Evolutionary conservation across 2,113 vertebrate species (phyloP), one percentile per base, ranked within the genome.

Genomic region (Rhadina sibilatrix): DNA sequence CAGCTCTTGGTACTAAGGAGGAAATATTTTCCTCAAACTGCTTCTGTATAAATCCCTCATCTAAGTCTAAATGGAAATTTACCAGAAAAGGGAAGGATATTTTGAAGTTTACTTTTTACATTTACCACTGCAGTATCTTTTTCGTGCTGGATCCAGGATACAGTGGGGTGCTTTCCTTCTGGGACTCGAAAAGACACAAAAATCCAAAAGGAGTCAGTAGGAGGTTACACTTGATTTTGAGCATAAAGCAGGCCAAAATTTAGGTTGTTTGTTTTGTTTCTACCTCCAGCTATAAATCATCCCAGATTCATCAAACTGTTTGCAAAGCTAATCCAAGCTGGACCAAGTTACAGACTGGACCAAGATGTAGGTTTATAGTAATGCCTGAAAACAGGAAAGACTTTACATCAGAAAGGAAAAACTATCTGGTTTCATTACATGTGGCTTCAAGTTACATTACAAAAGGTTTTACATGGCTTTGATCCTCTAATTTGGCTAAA

Each of bases 401-500:
- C 86, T 95, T 96, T 87, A 96, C 90, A 93, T 95, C 90, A 94
- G 92, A 95, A 94, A 95, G 72, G 80, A 90, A 94, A 94, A 93
- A 60, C 94, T 96, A 93, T 97, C 92, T 83, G 86, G 88, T 96
- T 96, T 97, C 93, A 97, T 94, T 96, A 96, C 72, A 95, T 42
- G 44, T 87, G 93, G 95, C 80, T 94, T 97, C 96, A 82, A 52
- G 92, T 96, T 96, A 94, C 94, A 92, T 94, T 97, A 93, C 72
- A 71, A 86, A 93, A 92, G 72, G 61, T 94, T 97, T 96, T 94
- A 79, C 68, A 15, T 35, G 44, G 76, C 90, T 97, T 96, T 96
- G 96, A 97, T 96, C 85, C n/a, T 52, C 57, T 95, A 92, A 95
- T 92, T 90, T 96, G 92, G 83, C 86, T 78, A 57, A 93, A 93